Conservation (phyloP, 1,140 invertebrate genomes). For the Drosophila bifasciata region DNA sequence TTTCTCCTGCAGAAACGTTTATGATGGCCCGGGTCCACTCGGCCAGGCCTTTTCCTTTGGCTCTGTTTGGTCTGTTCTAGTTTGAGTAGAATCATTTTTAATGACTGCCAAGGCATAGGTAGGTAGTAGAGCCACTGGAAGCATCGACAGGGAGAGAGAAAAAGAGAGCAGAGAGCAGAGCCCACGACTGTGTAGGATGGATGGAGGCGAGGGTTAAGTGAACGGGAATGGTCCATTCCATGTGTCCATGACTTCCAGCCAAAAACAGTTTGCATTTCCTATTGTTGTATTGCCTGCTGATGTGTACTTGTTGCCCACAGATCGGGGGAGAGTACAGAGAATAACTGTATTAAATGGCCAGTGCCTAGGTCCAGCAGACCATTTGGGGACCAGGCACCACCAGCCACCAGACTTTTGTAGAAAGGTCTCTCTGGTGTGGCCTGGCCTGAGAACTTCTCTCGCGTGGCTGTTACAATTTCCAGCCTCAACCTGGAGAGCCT, state of each 20-base stretch:
- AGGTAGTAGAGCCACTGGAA: conserved; percentile 37
- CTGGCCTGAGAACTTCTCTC: conserved; percentile 52
- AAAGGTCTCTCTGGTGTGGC: conserved; percentile 30
- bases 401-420: not conserved
- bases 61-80: conserved; percentile 63
- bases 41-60: conserved; percentile 25
- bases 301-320: conserved; percentile 31
- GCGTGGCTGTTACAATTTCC: conserved; percentile 69
- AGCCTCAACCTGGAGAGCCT: conserved; percentile 2
- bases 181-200: conserved; percentile 6
- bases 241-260: conserved; percentile 65
- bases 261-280: conserved; percentile 67
- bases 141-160: conserved; percentile 35
- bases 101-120: conserved; percentile 45
- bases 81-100: conserved; percentile 78
- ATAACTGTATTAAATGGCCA: conserved; percentile 81
- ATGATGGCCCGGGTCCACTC: conserved; percentile 39
- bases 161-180: conserved; percentile 28
- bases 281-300: conserved; percentile 46
- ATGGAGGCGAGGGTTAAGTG: conserved; percentile 45
- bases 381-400: conserved; percentile 6
- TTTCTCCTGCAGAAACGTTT: conserved; percentile 49
- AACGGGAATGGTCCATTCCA: conserved; percentile 33
- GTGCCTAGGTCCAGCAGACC: conserved; percentile 51
- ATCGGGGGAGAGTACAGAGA: conserved; percentile 36